Base-by-base conservation (phyloP, 2,797 vertebrate species). In the Octomys mimax region DNA sequence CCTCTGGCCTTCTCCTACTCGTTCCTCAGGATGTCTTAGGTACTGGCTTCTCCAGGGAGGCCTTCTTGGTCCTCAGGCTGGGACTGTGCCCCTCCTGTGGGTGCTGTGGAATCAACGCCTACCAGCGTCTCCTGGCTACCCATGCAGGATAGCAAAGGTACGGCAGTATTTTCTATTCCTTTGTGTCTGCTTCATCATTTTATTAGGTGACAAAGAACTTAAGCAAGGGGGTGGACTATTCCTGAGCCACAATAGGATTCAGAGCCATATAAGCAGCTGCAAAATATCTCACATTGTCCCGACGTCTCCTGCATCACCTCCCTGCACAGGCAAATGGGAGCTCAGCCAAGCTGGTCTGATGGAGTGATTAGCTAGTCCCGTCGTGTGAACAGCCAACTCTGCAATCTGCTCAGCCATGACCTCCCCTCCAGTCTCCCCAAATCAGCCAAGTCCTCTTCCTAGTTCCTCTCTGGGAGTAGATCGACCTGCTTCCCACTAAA, bases 401-500 rank as follows among this genome's bases (percentile, higher is more conserved):
- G 91, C 73, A 71, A n/a, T 93, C 91, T 90, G 94, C 87, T 96
- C 89, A 70, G 70, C 81, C 1, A 4, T 81, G 87, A 92, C 79
- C 70, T 95, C 46, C 64, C 70, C 75, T 81, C 46, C 31, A 6
- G 26, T 62, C 79, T 95, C 86, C 88, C 97, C 78, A 89, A 88
- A 95, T 91, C 90, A 91, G 95, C 79, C 93, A 94, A 75, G 75
- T 73, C 59, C 75, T 91, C 91, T 95, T 94, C 92, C 81, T 62
- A 83, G 82, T 77, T 95, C 95, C 97, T 96, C 95, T 92, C 92
- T 46, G 80, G 71, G 92, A 95, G 66, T 0, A 92, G 83, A 97
- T 95, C 91, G 92, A 97, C 97, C 92, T 46, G 83, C 96, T 95
- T 95, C 94, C 64, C 64, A 66, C 89, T 80, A 96, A 94, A 95